A percentile compares a stretch with the other conserved stretches of the same genome.
phyloP scores from a whole-genome alignment of 2,797 vertebrate genomes.

The Diceros bicornis region DNA sequence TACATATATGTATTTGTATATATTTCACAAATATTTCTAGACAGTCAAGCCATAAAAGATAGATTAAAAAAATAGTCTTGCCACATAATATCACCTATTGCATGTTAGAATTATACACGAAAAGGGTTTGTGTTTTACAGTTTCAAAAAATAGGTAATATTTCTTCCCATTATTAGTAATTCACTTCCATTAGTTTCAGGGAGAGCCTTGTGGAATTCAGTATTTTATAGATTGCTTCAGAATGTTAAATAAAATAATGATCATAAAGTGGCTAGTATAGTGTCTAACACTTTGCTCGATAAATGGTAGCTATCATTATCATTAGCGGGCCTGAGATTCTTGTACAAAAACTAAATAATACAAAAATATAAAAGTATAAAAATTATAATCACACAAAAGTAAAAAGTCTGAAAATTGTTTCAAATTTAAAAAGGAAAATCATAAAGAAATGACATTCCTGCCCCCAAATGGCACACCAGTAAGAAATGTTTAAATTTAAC shows the following conservation, averaged over 20 bases:
- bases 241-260: conserved; percentile 24
- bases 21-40: conserved; percentile 6
- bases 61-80: neutral
- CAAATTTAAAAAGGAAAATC: conserved; percentile 10
- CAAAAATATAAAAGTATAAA: neutral
- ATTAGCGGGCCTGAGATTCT: neutral
- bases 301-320: neutral
- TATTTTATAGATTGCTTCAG: conserved; percentile 19
- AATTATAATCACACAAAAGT: neutral
- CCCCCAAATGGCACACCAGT: neutral
- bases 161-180: conserved; percentile 16
- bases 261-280: neutral
- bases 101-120: neutral
- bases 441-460: neutral
- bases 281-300: neutral
- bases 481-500: conserved; percentile 38
- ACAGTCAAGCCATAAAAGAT: neutral
- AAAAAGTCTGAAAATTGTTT: neutral
- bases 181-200: neutral
- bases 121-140: neutral
- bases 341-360: conserved; percentile 38
- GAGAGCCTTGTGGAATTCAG: neutral
- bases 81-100: neutral
- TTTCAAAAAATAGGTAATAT: conserved; percentile 23
- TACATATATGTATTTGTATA: neutral